phyloP scores from a whole-genome alignment of 2,888 invertebrate species.

The Arctia plantaginis region DNA sequence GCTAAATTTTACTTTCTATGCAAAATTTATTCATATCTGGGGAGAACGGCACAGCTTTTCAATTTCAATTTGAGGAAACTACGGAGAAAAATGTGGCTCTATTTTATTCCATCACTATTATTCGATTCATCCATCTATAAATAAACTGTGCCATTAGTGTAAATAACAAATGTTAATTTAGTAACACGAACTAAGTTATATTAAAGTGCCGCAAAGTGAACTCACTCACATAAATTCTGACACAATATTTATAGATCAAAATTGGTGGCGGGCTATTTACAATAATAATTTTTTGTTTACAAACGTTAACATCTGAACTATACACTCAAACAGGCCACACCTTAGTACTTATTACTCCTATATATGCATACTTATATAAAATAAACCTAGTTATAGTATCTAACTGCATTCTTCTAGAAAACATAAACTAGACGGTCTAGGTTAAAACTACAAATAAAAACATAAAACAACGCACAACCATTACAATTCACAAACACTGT shows the following conservation, averaged over 20 bases:
- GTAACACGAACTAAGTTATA: neutral
- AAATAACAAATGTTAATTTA: neutral
- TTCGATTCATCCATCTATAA: neutral
- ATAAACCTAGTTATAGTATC: neutral
- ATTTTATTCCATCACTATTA: neutral
- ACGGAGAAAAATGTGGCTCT: neutral
- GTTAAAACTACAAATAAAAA: slow-evolving; percentile 9
- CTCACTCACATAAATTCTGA: neutral
- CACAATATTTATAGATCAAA: neutral
- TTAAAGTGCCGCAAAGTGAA: neutral
- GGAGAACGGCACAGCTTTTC: neutral
- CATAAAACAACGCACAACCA: neutral
- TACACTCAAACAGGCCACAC: neutral
- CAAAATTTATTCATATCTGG: neutral
- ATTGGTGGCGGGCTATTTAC: neutral
- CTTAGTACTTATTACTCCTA: neutral
- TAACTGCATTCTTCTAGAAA: neutral
- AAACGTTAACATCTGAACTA: neutral
- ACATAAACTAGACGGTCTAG: neutral
- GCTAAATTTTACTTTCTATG: neutral
- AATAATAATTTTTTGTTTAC: too few species aligned
- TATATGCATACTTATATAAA: neutral
- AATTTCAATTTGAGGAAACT: neutral
- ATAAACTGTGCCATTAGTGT: neutral
- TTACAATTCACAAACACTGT: neutral